Percentiles rank a stretch among this genome's conserved stretches.
Evolutionary conservation across 2,113 vertebrate species (phyloP).

Genomic region (Ageneiosus marmoratus): DNA sequence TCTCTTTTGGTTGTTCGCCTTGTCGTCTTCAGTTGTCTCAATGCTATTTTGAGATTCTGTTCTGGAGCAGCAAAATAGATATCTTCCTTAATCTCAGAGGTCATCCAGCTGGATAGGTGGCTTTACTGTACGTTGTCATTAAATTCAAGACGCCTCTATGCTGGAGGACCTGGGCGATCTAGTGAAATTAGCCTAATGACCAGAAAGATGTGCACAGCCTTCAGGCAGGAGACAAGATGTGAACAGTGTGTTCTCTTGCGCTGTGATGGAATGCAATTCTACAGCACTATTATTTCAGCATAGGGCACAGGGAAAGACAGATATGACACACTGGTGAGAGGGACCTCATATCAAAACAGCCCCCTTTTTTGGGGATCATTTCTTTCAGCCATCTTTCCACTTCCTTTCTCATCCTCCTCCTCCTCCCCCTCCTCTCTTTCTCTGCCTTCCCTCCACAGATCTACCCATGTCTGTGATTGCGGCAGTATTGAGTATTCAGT

Average conservation of each 20-base stretch:
- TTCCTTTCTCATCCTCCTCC: background rate
- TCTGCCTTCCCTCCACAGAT: background rate
- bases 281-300: constrained; percentile 23
- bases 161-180: background rate
- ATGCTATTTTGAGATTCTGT: constrained; percentile 45
- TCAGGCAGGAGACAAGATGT: constrained; percentile 19
- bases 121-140: constrained; percentile 2
- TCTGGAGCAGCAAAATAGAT: constrained; percentile 35
- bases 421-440: background rate
- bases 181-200: constrained; percentile 33
- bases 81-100: constrained; percentile 39
- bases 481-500: constrained; percentile 67
- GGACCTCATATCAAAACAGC: constrained; percentile 55
- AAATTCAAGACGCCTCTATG: constrained; percentile 25
- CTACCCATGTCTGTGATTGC: constrained; percentile 68
- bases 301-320: constrained; percentile 52
- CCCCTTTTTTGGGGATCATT: constrained; percentile 32
- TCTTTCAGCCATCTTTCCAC: constrained; percentile 38
- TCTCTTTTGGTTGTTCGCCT: background rate
- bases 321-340: constrained; percentile 57
- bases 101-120: constrained; percentile 8
- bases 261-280: constrained; percentile 39
- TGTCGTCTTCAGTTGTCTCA: background rate
- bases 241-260: constrained; percentile 5
- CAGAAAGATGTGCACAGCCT: background rate